These are phyloP conservation scores for Eurois occulta DNA, from an alignment of 2,888 invertebrate genomes.

Conservation along the genomic window DNA sequence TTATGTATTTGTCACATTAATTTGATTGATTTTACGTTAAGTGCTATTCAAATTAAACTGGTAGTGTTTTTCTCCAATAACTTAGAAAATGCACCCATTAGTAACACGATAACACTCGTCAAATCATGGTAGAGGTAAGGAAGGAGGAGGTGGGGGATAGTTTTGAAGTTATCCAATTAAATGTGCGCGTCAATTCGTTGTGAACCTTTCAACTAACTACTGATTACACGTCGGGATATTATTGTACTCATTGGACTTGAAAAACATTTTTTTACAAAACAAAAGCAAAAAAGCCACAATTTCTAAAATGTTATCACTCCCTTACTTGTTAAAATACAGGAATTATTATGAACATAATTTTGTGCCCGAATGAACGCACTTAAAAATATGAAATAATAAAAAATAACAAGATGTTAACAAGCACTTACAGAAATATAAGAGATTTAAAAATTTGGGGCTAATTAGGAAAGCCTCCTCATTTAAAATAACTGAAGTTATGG, in stretches of 20 bases:
- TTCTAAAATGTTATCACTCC: constrained; percentile 63
- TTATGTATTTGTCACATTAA: neutral
- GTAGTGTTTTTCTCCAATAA: constrained; percentile 10
- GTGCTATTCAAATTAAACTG: constrained; percentile 6
- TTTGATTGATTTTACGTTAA: neutral
- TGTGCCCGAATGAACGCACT: constrained; percentile 76
- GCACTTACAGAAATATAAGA: constrained; percentile 69
- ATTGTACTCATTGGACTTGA: constrained; percentile 31
- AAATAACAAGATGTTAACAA: constrained; percentile 77
- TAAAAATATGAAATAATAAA: constrained; percentile 70
- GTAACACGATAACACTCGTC: neutral
- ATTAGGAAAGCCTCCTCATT: constrained; percentile 60
- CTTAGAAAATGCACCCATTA: constrained; percentile 1
- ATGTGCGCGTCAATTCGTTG: constrained; percentile 22
- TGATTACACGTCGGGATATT: constrained; percentile 12
- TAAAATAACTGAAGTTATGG: constrained; percentile 53
- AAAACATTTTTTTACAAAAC: constrained; percentile 14
- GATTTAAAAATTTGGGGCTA: constrained; percentile 61
- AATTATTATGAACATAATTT: constrained; percentile 69
- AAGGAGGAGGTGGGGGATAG: too few relatives aligned
- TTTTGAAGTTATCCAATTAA: neutral
- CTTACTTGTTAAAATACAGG: constrained; percentile 59
- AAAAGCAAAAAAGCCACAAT: constrained; percentile 32
- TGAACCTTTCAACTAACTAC: constrained; percentile 2
- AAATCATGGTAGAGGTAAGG: neutral